Conservation (phyloP, 2,888 invertebrate species). For the Lomographa bimaculata region DNA sequence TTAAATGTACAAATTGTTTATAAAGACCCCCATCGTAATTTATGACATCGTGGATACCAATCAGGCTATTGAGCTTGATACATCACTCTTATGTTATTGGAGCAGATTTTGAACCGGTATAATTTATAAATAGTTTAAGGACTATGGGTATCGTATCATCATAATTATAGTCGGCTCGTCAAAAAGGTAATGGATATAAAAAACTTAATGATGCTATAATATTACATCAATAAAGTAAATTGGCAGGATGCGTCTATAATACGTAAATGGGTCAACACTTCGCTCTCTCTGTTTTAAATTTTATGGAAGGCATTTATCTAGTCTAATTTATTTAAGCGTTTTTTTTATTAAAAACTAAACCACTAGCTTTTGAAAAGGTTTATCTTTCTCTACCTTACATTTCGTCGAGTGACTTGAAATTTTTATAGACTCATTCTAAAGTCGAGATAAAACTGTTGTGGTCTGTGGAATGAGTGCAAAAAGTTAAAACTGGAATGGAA, state of each 20-base stretch:
- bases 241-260: constrained; percentile 74
- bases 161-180: constrained; percentile 73
- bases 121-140: constrained; percentile 78
- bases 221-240: constrained; percentile 78
- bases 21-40: constrained; percentile 47
- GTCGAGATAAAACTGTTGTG: constrained; percentile 58
- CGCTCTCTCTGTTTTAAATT: constrained; percentile 43
- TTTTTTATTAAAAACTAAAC: too few species aligned
- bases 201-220: constrained; percentile 77
- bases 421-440: constrained; percentile 47
- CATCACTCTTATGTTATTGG: constrained; percentile 59
- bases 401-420: constrained; percentile 32
- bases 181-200: constrained; percentile 67
- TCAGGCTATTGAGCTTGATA: constrained; percentile 56
- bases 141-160: constrained; percentile 61
- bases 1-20: constrained; percentile 44
- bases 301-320: constrained; percentile 26
- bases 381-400: constrained; percentile 45
- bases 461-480: constrained; percentile 53
- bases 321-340: too few species aligned
- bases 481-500: constrained; percentile 53
- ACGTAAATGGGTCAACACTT: constrained; percentile 69
- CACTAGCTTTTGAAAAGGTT: constrained; percentile 1
- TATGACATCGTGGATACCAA: constrained; percentile 54
- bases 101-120: constrained; percentile 64